Percentiles rank a stretch among this genome's conserved stretches.
phyloP scores from a whole-genome alignment of 2,888 invertebrate species.

The Hybos culiciformis region DNA sequence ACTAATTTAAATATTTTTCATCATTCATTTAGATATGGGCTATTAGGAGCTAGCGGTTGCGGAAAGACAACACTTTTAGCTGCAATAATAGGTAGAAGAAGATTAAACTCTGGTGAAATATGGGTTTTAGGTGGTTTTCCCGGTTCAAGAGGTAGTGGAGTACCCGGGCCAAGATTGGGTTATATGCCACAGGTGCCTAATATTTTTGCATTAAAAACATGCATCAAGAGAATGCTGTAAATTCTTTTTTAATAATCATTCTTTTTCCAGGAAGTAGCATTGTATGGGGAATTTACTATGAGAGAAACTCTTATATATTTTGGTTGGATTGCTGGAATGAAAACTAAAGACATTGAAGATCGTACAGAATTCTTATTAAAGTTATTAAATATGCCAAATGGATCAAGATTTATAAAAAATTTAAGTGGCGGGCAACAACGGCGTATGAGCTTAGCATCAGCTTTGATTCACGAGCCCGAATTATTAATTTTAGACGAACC shows the following conservation, averaged over 20 bases:
- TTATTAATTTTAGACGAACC: conserved; percentile 84
- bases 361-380: conserved; percentile 60
- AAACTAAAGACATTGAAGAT: conserved; percentile 48
- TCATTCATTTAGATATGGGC: conserved; percentile 55
- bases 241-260: background rate
- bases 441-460: conserved; percentile 76
- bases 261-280: conserved; percentile 47
- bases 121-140: conserved; percentile 75
- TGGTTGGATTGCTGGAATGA: conserved; percentile 70
- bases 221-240: background rate
- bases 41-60: conserved; percentile 81
- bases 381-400: conserved; percentile 43
- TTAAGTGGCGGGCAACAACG: conserved; percentile 84
- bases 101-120: conserved; percentile 67
- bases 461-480: conserved; percentile 78
- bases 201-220: conserved; percentile 13
- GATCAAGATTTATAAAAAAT: conserved; percentile 53
- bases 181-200: conserved; percentile 70
- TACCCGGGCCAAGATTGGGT: conserved; percentile 80
- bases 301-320: conserved; percentile 73
- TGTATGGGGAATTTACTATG: conserved; percentile 67
- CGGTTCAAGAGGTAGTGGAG: conserved; percentile 67
- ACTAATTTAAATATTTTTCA: background rate
- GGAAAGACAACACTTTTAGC: conserved; percentile 80
- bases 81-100: conserved; percentile 70